These are phyloP conservation scores for Eclectus roratus DNA, from an alignment of 2,113 vertebrate species.

Conservation along the genomic window DNA sequence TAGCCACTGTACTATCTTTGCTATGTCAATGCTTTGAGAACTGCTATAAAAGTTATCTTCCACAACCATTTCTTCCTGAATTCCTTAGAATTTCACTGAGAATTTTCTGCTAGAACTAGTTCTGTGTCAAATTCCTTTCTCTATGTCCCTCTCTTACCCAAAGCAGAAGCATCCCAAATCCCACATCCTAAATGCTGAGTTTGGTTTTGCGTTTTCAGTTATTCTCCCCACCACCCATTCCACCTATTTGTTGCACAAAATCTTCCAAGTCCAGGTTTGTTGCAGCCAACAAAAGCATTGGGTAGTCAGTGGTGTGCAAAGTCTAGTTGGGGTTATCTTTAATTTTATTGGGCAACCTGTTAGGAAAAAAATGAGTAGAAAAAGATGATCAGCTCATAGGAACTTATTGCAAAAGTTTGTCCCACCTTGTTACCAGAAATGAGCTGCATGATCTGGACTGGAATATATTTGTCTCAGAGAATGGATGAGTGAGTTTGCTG, in stretches of 20 bases:
- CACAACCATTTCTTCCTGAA: neutral
- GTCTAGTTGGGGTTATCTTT: neutral
- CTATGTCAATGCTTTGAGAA: neutral
- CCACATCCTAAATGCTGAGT: neutral
- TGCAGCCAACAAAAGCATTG: neutral
- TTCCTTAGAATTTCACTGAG: neutral
- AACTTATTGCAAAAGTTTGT: slow-evolving; percentile 1
- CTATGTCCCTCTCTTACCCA: neutral
- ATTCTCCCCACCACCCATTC: neutral
- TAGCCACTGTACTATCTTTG: neutral
- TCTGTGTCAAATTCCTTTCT: neutral
- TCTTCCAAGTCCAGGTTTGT: neutral
- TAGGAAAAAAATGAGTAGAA: neutral
- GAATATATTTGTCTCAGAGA: neutral
- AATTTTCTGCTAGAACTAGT: neutral
- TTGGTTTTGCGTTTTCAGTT: neutral
- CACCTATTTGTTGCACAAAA: neutral
- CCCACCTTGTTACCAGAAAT: neutral
- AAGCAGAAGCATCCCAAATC: neutral
- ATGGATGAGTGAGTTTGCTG: neutral
- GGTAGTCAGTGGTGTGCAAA: neutral
- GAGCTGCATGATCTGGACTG: neutral
- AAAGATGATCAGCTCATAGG: neutral
- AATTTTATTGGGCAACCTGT: neutral
- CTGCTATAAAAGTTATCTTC: neutral